Evolutionary conservation across 2,113 vertebrate genomes (phyloP).

Genomic region (Vicugna pacos): DNA sequence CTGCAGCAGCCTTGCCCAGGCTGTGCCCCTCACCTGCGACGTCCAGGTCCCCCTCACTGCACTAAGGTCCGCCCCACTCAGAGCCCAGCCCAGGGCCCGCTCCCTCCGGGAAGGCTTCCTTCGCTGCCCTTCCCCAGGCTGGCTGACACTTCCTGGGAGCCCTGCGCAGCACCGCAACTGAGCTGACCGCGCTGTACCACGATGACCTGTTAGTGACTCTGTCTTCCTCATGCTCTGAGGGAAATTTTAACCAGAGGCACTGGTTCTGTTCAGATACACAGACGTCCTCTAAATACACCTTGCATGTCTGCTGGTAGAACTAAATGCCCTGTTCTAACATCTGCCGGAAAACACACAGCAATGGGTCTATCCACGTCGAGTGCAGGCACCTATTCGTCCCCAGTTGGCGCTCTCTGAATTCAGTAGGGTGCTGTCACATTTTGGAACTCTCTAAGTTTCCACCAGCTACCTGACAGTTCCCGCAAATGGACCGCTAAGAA

Average conservation of each 20-base stretch:
- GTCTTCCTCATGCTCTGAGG: not conserved
- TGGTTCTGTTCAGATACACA: not conserved
- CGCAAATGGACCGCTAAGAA: conserved; percentile 15
- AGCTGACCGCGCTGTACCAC: not conserved
- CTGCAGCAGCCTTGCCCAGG: not conserved
- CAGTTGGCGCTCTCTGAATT: not conserved
- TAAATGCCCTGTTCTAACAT: not conserved
- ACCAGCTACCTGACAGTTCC: not conserved
- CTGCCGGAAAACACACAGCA: not conserved
- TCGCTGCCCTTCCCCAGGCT: not conserved
- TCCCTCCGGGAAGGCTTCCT: not conserved
- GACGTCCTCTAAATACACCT: not conserved
- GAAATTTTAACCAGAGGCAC: not conserved
- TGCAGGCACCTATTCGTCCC: not conserved
- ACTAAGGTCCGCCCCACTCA: not conserved
- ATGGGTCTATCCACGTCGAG: not conserved
- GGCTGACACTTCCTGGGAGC: not conserved
- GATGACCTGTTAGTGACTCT: not conserved
- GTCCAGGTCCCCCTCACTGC: not conserved
- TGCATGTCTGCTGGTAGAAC: not conserved
- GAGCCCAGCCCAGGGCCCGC: not conserved
- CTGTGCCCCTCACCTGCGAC: not conserved
- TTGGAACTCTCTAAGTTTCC: not conserved
- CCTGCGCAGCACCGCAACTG: not conserved
- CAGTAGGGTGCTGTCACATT: not conserved